Conservation (phyloP, 2,797 vertebrate genomes). For the Premnoplex brunnescens region DNA sequence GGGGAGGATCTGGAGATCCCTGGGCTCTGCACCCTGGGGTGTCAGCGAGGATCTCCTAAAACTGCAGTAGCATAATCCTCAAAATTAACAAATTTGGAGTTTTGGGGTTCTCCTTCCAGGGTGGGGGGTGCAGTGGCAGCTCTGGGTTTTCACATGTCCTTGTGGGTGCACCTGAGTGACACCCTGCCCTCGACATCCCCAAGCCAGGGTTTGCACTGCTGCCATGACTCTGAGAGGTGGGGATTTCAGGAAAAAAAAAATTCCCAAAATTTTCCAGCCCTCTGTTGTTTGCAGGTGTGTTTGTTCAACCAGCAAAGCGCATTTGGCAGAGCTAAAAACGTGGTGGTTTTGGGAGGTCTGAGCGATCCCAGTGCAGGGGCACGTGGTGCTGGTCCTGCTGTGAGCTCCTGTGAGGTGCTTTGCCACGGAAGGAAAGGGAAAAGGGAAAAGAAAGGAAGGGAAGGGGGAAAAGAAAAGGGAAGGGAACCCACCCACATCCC, state of each 20-base stretch:
- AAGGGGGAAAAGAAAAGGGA: too few species aligned
- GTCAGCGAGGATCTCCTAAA: rapidly evolving
- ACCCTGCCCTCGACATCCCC: not conserved
- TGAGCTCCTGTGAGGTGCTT: rapidly evolving
- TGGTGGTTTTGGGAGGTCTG: rapidly evolving
- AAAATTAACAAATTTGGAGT: rapidly evolving
- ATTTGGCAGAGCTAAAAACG: not conserved
- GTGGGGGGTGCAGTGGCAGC: not conserved
- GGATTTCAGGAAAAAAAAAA: not conserved
- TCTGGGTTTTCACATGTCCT: not conserved
- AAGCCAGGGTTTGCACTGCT: rapidly evolving
- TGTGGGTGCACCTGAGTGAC: rapidly evolving
- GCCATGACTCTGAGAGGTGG: rapidly evolving
- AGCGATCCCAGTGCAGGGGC: rapidly evolving
- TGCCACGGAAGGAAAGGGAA: too few species aligned
- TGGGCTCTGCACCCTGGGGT: rapidly evolving
- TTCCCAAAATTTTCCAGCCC: rapidly evolving
- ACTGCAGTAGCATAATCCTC: too few species aligned
- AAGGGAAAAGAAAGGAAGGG: too few species aligned
- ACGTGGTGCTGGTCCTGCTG: not conserved
- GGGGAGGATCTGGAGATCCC: not conserved
- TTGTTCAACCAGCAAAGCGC: not conserved
- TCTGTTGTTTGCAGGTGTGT: not conserved
- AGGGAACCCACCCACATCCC: not conserved
- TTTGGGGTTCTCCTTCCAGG: not conserved